These are phyloP conservation scores for Nyctibius grandis DNA, from an alignment of 2,797 vertebrate species.

Conservation along the genomic window DNA sequence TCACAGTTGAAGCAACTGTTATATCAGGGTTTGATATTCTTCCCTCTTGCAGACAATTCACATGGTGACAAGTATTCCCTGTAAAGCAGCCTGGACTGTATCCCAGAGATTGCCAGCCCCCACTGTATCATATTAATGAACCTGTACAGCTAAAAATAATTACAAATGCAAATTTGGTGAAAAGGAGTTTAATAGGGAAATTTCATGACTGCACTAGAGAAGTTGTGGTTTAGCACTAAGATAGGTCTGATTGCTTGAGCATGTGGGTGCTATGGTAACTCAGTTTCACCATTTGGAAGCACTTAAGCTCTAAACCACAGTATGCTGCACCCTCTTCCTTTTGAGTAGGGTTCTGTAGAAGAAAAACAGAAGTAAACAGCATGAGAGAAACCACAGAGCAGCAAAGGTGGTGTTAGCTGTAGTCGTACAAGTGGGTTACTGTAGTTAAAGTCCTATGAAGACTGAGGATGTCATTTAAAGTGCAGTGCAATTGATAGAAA, in stretches of 20 bases:
- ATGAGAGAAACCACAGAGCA: constrained; percentile 70
- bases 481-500: background rate
- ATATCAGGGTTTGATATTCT: background rate
- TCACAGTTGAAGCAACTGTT: background rate
- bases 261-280: constrained; percentile 78
- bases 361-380: constrained; percentile 70
- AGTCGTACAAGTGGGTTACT: constrained; percentile 3
- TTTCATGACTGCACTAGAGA: constrained; percentile 72
- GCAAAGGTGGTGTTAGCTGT: constrained; percentile 5
- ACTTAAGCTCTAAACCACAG: constrained; percentile 66
- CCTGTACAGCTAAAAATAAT: constrained; percentile 14
- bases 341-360: constrained; percentile 58
- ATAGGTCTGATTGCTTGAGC: constrained; percentile 68
- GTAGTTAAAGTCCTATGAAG: background rate
- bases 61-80: background rate
- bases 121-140: background rate
- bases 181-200: constrained; percentile 31
- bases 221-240: constrained; percentile 81
- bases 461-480: background rate
- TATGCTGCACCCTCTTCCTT: constrained; percentile 76
- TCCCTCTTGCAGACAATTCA: background rate
- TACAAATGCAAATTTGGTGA: background rate
- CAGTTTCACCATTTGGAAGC: constrained; percentile 71
- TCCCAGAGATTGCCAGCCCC: background rate
- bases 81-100: background rate